Percentiles rank a stretch among this genome's conserved stretches.
phyloP scores from a whole-genome alignment of 2,888 invertebrate species.

The Stegana nigrithorax region DNA sequence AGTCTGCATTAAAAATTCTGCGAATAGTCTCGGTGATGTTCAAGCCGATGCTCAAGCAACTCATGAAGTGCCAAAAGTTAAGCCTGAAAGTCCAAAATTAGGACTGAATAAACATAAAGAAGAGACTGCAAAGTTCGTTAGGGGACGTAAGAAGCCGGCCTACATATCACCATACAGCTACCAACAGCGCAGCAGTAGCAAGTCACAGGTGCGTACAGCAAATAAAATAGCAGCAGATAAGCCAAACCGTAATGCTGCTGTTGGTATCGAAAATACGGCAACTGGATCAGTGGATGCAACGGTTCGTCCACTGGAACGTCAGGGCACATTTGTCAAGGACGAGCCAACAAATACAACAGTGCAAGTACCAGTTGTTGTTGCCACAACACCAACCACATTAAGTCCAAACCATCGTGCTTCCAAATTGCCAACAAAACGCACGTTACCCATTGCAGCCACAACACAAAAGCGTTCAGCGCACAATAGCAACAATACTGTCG shows the following conservation, averaged over 20 bases:
- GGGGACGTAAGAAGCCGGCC: constrained; percentile 73
- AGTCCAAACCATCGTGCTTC: constrained; percentile 58
- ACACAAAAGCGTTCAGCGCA: too few species aligned
- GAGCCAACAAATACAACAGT: constrained; percentile 70
- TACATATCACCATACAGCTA: constrained; percentile 75
- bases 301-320: constrained; percentile 75
- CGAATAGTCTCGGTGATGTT: background rate
- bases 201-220: background rate
- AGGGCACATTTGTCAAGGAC: constrained; percentile 93
- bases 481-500: too few species aligned
- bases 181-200: constrained; percentile 52
- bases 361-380: constrained; percentile 63
- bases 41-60: constrained; percentile 21
- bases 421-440: constrained; percentile 63
- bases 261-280: too few species aligned
- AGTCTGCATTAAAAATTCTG: constrained; percentile 1
- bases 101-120: too few species aligned
- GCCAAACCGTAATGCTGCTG: too few species aligned
- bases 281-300: constrained; percentile 34
- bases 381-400: constrained; percentile 25
- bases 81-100: too few species aligned
- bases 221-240: constrained; percentile 26
- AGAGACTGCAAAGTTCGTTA: constrained; percentile 53
- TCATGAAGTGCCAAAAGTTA: constrained; percentile 1
- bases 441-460: constrained; percentile 26